phyloP scores from a whole-genome alignment of 2,888 invertebrate genomes.

The Platycheirus rosarum region DNA sequence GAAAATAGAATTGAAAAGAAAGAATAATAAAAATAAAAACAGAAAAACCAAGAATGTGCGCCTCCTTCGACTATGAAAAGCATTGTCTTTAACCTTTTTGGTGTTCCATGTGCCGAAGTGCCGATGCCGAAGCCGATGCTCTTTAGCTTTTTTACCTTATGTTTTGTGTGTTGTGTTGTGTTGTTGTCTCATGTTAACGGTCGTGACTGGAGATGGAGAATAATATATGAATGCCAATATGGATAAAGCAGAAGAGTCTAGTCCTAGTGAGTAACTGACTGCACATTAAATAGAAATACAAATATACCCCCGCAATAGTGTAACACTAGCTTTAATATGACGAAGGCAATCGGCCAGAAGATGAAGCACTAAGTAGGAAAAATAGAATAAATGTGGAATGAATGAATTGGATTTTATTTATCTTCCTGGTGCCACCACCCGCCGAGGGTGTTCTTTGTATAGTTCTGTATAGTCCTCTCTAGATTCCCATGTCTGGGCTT shows the following conservation, averaged over 20 bases:
- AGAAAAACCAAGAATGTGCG: constrained; percentile 58
- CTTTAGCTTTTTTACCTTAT: constrained; percentile 20
- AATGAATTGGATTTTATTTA: constrained; percentile 69
- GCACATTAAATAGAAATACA: constrained; percentile 70
- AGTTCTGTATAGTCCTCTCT: no score
- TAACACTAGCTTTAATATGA: constrained; percentile 62
- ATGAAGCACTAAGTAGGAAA: constrained; percentile 39
- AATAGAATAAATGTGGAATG: constrained; percentile 65
- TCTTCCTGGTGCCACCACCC: constrained; percentile 9
- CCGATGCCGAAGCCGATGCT: constrained; percentile 36
- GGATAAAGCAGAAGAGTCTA: constrained; percentile 22
- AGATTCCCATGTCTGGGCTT: constrained; percentile 39
- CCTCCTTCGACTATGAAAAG: constrained; percentile 35
- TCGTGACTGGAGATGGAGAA: neutral
- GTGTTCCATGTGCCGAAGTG: constrained; percentile 39
- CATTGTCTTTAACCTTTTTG: constrained; percentile 69
- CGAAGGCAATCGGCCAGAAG: constrained; percentile 27
- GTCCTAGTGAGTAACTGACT: constrained; percentile 49
- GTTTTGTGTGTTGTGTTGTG: constrained; percentile 4
- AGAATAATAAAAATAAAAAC: constrained; percentile 52
- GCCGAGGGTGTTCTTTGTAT: constrained; percentile 24
- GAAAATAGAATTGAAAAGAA: constrained; percentile 34
- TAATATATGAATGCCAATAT: constrained; percentile 68
- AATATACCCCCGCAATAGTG: constrained; percentile 62
- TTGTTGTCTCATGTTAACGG: neutral